Percentiles rank a stretch among this genome's conserved stretches.
These are phyloP conservation scores for Drosophila persimilis DNA, from an alignment of 1,140 invertebrate species.

Conservation along the genomic window DNA sequence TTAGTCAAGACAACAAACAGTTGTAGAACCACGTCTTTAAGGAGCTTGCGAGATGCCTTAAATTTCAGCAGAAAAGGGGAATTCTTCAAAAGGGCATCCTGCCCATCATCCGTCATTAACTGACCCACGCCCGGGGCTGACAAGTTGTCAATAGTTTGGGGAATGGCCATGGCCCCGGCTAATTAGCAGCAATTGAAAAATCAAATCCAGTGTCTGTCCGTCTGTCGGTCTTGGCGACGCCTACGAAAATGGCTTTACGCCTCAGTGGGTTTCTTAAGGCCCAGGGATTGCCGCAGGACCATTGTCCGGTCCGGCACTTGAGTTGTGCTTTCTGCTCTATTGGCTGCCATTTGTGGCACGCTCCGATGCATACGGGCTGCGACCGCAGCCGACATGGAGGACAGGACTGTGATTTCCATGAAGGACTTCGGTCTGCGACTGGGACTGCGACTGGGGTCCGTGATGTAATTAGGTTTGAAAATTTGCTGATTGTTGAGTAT, in stretches of 20 bases:
- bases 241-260: slow-evolving; percentile 58
- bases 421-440: slow-evolving; percentile 38
- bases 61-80: too few relatives aligned
- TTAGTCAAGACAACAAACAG: not conserved
- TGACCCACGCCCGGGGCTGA: slow-evolving; percentile 32
- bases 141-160: slow-evolving; percentile 63
- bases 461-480: slow-evolving; percentile 74
- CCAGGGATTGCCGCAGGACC: slow-evolving; percentile 33
- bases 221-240: slow-evolving; percentile 39
- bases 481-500: slow-evolving; percentile 67
- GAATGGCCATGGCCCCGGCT: slow-evolving; percentile 42
- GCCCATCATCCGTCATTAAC: slow-evolving; percentile 57
- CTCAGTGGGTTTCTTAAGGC: slow-evolving; percentile 57
- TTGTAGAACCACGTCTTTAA: too few relatives aligned
- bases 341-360: slow-evolving; percentile 68
- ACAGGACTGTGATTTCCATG: slow-evolving; percentile 51
- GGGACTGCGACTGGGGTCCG: not conserved
- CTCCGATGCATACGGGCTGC: slow-evolving; percentile 53
- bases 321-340: slow-evolving; percentile 77
- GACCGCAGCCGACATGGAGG: slow-evolving; percentile 53
- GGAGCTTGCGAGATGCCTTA: too few relatives aligned
- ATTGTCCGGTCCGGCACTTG: slow-evolving; percentile 58
- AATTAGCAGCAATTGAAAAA: slow-evolving; percentile 79
- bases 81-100: not conserved
- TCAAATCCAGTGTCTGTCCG: slow-evolving; percentile 50